These are phyloP conservation scores for Conger conger DNA, from an alignment of 2,113 vertebrate genomes.

Conservation along the genomic window DNA sequence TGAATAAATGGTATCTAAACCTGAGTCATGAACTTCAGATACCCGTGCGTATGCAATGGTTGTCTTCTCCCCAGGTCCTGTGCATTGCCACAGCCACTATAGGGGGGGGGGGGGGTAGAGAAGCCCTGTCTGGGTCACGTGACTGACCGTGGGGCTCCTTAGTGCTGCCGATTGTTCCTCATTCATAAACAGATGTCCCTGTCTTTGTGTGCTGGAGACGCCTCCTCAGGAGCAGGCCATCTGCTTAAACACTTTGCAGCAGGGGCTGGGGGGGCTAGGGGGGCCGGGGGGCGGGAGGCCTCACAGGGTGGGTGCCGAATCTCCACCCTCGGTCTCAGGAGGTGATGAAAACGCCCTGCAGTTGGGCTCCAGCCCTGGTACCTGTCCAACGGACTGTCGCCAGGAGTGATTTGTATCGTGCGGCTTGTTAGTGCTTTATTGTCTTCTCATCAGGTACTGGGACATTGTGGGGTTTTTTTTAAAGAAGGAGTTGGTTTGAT, in stretches of 20 bases:
- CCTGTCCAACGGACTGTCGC: not conserved
- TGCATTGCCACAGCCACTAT: too few relatives aligned
- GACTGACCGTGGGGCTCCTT: constrained; percentile 8
- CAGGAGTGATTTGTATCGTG: not conserved
- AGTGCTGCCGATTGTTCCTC: constrained; percentile 23
- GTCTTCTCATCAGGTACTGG: not conserved
- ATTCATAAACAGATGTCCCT: constrained; percentile 30
- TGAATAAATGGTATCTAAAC: not conserved
- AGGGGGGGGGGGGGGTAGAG: too few relatives aligned
- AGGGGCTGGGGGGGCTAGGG: constrained; percentile 24
- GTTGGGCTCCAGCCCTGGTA: not conserved
- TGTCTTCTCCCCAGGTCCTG: too few relatives aligned
- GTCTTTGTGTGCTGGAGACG: constrained; percentile 31
- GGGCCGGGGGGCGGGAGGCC: constrained; percentile 2
- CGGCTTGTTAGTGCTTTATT: not conserved
- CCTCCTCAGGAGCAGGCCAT: constrained; percentile 39
- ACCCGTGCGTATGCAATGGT: not conserved
- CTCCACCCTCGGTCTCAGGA: constrained; percentile 17
- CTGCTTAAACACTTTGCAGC: constrained; percentile 43
- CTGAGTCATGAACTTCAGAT: not conserved
- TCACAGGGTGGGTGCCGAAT: constrained; percentile 8
- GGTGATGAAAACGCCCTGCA: not conserved
- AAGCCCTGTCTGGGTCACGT: too few relatives aligned
- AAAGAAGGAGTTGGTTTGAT: too few relatives aligned
- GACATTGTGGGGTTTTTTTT: too few relatives aligned